Conservation (phyloP, 2,888 invertebrate genomes). For the Clusia tigrina region DNA sequence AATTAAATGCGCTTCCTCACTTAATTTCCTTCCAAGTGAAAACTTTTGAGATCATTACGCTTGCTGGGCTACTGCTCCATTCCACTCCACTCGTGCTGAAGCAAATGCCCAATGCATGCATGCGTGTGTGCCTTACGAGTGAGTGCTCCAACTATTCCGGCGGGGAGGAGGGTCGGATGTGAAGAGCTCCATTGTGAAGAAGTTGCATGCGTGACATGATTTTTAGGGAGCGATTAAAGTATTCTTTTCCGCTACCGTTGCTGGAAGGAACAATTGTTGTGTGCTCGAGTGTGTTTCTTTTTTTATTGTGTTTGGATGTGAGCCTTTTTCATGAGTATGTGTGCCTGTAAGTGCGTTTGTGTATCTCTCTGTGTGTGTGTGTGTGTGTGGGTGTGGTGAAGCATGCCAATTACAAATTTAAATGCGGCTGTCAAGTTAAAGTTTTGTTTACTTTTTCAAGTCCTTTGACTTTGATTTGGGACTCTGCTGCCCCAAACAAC, state of each 20-base stretch:
- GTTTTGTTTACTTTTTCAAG: constrained; percentile 31
- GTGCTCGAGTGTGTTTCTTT: too few relatives aligned
- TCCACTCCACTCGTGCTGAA: not conserved
- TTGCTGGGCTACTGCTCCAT: not conserved
- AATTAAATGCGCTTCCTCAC: constrained; percentile 25
- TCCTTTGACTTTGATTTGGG: not conserved
- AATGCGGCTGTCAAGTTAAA: constrained; percentile 55
- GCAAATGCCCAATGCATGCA: too few relatives aligned
- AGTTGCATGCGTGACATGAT: constrained; percentile 55
- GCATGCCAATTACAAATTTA: constrained; percentile 58
- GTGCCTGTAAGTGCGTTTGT: constrained; percentile 6
- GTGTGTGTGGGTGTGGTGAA: constrained; percentile 33
- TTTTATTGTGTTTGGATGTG: too few relatives aligned
- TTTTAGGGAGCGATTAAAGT: constrained; percentile 48
- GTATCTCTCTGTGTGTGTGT: constrained; percentile 6
- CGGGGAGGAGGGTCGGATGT: not conserved
- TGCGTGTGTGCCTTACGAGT: not conserved
- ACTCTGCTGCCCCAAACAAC: too few relatives aligned
- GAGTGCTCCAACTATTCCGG: not conserved
- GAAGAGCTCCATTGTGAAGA: constrained; percentile 2
- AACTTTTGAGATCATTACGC: not conserved
- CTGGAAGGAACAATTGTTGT: not conserved
- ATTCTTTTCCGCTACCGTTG: constrained; percentile 24
- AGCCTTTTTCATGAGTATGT: too few relatives aligned
- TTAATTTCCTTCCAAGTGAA: constrained; percentile 14